Conservation (phyloP, 92 coral and sea anemone genomes). For the Ricordea florida region DNA sequence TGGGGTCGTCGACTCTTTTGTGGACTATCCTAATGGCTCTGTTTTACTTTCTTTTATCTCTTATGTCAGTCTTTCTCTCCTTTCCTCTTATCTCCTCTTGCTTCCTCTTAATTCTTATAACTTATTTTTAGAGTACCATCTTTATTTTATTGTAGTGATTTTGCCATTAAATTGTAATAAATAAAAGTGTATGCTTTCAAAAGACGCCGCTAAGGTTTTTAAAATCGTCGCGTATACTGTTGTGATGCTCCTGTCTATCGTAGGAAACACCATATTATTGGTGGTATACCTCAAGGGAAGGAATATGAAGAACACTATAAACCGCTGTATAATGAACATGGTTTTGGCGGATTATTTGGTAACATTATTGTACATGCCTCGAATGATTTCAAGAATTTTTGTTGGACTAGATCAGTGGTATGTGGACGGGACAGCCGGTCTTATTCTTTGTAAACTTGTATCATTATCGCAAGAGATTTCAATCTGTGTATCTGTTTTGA, state of each 20-base stretch:
- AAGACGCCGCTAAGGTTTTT: too few species aligned
- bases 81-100: too few species aligned
- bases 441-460: slow-evolving; percentile 6
- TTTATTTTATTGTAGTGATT: too few species aligned
- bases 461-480: slow-evolving; percentile 19
- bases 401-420: slow-evolving; percentile 6
- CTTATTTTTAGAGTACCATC: too few species aligned
- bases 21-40: too few species aligned
- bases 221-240: neutral
- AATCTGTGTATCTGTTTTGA: slow-evolving; percentile 6
- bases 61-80: too few species aligned
- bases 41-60: too few species aligned
- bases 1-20: too few species aligned
- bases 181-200: too few species aligned
- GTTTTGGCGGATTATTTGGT: slow-evolving; percentile 13
- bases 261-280: slow-evolving; percentile 7
- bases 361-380: slow-evolving; percentile 21
- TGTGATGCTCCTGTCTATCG: neutral
- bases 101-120: too few species aligned
- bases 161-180: too few species aligned
- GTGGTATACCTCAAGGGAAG: slow-evolving; percentile 1
- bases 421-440: slow-evolving; percentile 3
- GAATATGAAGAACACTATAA: neutral
- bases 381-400: slow-evolving; percentile 11
- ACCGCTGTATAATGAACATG: slow-evolving; percentile 29